Conservation (phyloP, 1,140 invertebrate genomes). For the Choristoneura fumiferana region DNA sequence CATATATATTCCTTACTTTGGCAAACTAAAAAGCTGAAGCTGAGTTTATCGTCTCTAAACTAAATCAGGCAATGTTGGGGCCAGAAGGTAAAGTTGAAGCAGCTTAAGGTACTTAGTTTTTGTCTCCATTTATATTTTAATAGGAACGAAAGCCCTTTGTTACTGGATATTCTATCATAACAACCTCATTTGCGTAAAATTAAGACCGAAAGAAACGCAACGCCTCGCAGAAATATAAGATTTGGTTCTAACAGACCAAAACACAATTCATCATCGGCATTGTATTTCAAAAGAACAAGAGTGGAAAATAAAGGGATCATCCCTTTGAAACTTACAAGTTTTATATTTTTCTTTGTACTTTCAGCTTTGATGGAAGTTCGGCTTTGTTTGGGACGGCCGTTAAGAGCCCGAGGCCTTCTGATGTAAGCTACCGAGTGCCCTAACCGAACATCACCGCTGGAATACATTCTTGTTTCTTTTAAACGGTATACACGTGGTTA, state of each 20-base stretch:
- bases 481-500: too few relatives aligned
- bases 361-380: slow-evolving; percentile 53
- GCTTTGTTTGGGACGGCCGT: slow-evolving; percentile 47
- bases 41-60: too few relatives aligned
- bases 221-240: slow-evolving; percentile 16
- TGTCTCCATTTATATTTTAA: too few relatives aligned
- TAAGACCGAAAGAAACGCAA: neutral
- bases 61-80: too few relatives aligned
- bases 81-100: too few relatives aligned
- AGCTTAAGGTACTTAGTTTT: too few relatives aligned
- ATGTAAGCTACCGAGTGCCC: slow-evolving; percentile 1
- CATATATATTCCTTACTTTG: too few relatives aligned
- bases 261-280: slow-evolving; percentile 44
- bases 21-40: too few relatives aligned
- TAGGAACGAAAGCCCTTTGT: too few relatives aligned
- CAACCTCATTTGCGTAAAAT: neutral
- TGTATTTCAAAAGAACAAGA: slow-evolving; percentile 47
- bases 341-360: slow-evolving; percentile 63
- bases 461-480: slow-evolving; percentile 3
- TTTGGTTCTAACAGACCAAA: slow-evolving; percentile 41
- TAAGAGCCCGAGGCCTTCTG: slow-evolving; percentile 29
- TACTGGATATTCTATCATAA: neutral
- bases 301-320: slow-evolving; percentile 53
- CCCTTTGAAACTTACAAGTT: slow-evolving; percentile 62
- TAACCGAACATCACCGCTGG: slow-evolving; percentile 16